Evolutionary conservation across 2,113 vertebrate genomes (phyloP).

Genomic region (Nerophis lumbriciformis): DNA sequence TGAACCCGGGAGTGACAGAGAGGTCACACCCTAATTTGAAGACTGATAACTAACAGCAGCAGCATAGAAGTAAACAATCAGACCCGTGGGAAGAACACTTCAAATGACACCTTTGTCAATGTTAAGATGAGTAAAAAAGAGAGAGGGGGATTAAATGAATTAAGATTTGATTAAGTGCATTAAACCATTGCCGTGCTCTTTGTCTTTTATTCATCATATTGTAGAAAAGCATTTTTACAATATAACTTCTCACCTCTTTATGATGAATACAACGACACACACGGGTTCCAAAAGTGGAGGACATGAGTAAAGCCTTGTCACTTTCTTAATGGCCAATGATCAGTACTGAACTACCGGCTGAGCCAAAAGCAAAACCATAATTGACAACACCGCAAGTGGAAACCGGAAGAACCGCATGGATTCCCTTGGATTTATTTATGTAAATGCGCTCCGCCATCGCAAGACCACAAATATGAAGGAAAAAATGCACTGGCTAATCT

Average conservation of each 20-base stretch:
- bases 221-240: not conserved
- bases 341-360: conserved; percentile 34
- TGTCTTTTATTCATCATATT: not conserved
- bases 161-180: not conserved
- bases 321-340: conserved; percentile 42
- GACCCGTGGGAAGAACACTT: conserved; percentile 87
- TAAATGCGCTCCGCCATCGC: conserved; percentile 46
- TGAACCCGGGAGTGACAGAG: conserved; percentile 70
- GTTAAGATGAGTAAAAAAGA: conserved; percentile 41
- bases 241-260: conserved; percentile 5
- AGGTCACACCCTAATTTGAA: conserved; percentile 90
- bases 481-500: conserved; percentile 39
- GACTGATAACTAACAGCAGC: conserved; percentile 94
- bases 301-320: conserved; percentile 49
- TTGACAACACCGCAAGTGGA: conserved; percentile 68
- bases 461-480: conserved; percentile 60
- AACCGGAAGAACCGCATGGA: conserved; percentile 58
- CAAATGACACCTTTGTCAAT: conserved; percentile 91
- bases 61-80: conserved; percentile 92
- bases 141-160: not conserved
- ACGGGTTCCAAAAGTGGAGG: conserved; percentile 39
- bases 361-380: conserved; percentile 49
- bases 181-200: not conserved
- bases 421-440: conserved; percentile 54
- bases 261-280: conserved; percentile 24